A percentile compares a stretch with the other conserved stretches of the same genome.
These are phyloP conservation scores for Semotilus atromaculatus DNA, from an alignment of 2,797 vertebrate genomes.

Conservation along the genomic window DNA sequence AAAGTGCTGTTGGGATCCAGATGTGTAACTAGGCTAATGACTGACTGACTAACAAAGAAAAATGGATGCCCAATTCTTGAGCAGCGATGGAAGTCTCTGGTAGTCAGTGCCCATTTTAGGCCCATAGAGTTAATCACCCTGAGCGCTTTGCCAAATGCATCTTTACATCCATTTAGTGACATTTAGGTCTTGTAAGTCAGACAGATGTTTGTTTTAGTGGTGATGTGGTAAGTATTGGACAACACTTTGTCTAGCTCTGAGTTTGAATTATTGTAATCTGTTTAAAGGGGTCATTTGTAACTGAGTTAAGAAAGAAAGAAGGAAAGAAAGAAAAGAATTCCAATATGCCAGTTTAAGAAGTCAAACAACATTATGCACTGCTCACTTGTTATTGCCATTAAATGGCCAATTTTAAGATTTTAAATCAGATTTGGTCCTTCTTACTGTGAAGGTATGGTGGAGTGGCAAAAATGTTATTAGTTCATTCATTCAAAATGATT, in stretches of 20 bases:
- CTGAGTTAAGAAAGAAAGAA: background rate
- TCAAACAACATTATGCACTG: background rate
- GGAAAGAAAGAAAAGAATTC: background rate
- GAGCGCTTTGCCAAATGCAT: slow-evolving; percentile 51
- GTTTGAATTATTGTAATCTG: slow-evolving; percentile 41
- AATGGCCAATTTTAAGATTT: background rate
- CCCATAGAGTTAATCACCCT: slow-evolving; percentile 48
- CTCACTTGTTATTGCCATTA: background rate
- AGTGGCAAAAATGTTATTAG: background rate
- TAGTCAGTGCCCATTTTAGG: slow-evolving; percentile 61
- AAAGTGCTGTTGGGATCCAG: slow-evolving; percentile 79
- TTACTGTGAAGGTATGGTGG: background rate
- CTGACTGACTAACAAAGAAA: slow-evolving; percentile 82
- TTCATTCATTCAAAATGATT: background rate
- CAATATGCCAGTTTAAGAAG: background rate
- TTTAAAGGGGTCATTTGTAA: slow-evolving; percentile 30
- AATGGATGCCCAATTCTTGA: slow-evolving; percentile 73
- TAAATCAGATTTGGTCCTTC: background rate
- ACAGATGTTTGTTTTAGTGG: slow-evolving; percentile 55
- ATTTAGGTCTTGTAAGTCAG: slow-evolving; percentile 50
- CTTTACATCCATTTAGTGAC: slow-evolving; percentile 56
- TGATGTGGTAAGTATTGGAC: slow-evolving; percentile 46
- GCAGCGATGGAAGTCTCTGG: slow-evolving; percentile 72
- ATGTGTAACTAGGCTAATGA: slow-evolving; percentile 84
- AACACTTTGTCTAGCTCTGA: slow-evolving; percentile 28